A percentile compares a stretch with the other conserved stretches of the same genome.
Evolutionary conservation across 2,888 invertebrate genomes (phyloP).

Genomic region (Oligia latruncula): DNA sequence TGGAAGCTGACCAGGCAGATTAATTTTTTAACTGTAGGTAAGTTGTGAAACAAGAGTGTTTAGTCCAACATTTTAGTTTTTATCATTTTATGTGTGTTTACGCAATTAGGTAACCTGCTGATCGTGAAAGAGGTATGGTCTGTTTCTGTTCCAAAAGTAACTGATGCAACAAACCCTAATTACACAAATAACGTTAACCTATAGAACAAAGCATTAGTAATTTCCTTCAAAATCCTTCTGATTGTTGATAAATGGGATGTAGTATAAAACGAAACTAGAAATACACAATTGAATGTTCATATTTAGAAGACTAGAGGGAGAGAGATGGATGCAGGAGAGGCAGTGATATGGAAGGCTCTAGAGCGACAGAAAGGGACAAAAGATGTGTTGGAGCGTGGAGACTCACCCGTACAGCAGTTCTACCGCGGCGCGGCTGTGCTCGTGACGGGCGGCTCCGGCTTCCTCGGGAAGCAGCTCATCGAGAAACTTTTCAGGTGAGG

Average conservation of each 20-base stretch:
- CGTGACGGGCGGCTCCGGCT: constrained; percentile 96
- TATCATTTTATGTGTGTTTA: neutral
- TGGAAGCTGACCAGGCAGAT: neutral
- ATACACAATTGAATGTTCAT: neutral
- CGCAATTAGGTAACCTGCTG: neutral
- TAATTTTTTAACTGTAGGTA: neutral
- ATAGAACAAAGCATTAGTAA: too few relatives aligned
- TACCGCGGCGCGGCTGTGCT: constrained; percentile 86
- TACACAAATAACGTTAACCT: too few relatives aligned
- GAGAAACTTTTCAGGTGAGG: constrained; percentile 92
- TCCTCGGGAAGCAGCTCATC: constrained; percentile 96
- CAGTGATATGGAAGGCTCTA: constrained; percentile 43
- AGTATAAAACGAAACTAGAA: neutral
- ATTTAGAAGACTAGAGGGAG: neutral
- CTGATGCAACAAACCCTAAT: neutral
- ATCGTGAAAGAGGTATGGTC: neutral
- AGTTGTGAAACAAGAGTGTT: neutral
- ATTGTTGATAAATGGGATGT: neutral
- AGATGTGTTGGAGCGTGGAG: constrained; percentile 49
- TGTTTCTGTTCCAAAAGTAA: neutral
- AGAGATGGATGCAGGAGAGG: constrained; percentile 59
- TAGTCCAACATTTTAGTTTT: neutral
- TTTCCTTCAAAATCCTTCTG: neutral
- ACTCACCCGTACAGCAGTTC: constrained; percentile 68
- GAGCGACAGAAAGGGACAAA: constrained; percentile 50